Evolutionary conservation across 92 coral and sea anemone genomes (phyloP), one percentile per base, ranked within the genome.

Genomic region (Palythoa grandiflora): DNA sequence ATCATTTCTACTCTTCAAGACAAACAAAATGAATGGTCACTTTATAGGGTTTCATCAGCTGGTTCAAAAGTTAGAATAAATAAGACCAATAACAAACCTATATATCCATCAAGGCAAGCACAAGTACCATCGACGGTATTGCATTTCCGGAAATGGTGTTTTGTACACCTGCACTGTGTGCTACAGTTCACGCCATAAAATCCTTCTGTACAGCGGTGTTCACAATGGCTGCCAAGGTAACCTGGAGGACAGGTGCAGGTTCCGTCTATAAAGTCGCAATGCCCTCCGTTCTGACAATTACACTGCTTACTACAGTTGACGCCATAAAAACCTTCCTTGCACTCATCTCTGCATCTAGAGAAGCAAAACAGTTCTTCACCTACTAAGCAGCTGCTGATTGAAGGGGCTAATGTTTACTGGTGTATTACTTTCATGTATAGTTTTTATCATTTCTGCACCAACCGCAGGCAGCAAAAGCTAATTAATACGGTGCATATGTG

Each of bases 211-310:
- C 99, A 97, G 38, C 89, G 84, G 75, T 72, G 93, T 86, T 95
- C 89, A 71, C 99, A 97, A 1, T 52, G 59, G 75, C 83, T 73
- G 51, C 99, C 99, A 85, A 89, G 76, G 94, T 85, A 95, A 63
- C 99, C 99, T 15, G 99, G 96, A 19, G 88, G 87, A 52, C 99
- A 97, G 53, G 78, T 55, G 44, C 99, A 97, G 19, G 87, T 59
- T 16, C 99, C 99, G 54, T 94, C 94, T 9, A 72, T 83, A 75
- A 88, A 44, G 78, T 84, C 78, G 84, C 99, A 97, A 4, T 88
- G 89, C 50, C 93, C 96, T 14, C 94, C 90, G 79, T 97, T 95
- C 54, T 80, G 75, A 52, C 99, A 97, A 6, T 2, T 55, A 60
- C 99, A 97, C 37, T 73, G 78, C 37, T 85, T 84, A 57, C 53